Evolutionary conservation across 2,888 invertebrate species (phyloP).

Genomic region (Harpalus rufipes): DNA sequence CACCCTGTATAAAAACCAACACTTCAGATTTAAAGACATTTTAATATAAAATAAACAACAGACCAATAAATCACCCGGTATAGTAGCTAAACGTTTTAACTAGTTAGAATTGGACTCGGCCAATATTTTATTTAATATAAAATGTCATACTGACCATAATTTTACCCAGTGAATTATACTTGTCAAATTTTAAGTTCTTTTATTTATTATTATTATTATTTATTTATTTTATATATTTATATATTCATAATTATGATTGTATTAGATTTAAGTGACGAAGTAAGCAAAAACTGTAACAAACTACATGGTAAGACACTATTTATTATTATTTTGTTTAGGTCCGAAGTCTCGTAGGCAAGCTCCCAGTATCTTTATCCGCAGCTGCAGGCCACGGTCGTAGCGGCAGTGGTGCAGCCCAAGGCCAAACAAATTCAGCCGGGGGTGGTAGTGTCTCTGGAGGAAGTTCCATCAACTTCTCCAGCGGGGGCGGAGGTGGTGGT

Average conservation of each 20-base stretch:
- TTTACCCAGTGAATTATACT: neutral
- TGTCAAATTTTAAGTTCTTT: neutral
- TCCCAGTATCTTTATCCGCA: constrained; percentile 84
- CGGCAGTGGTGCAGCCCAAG: constrained; percentile 78
- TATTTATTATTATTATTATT: neutral
- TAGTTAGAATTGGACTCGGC: neutral
- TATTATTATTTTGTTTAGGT: constrained; percentile 72
- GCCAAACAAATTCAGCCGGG: constrained; percentile 74
- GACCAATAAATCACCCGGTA: too few relatives aligned
- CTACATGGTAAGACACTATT: too few relatives aligned
- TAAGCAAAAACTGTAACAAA: neutral
- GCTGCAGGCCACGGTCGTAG: constrained; percentile 90
- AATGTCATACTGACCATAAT: neutral
- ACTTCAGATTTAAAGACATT: too few relatives aligned
- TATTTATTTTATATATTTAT: neutral
- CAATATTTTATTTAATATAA: neutral
- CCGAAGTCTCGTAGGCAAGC: constrained; percentile 78
- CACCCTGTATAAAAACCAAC: too few relatives aligned
- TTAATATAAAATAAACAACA: too few relatives aligned
- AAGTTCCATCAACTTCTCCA: constrained; percentile 79
- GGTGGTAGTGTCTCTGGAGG: constrained; percentile 77
- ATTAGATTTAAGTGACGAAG: neutral
- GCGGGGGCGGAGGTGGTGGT: constrained; percentile 77
- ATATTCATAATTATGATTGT: neutral
- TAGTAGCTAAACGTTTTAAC: neutral